Conservation (phyloP, 2,113 vertebrate genomes). For the Gorsachius goisagi region DNA sequence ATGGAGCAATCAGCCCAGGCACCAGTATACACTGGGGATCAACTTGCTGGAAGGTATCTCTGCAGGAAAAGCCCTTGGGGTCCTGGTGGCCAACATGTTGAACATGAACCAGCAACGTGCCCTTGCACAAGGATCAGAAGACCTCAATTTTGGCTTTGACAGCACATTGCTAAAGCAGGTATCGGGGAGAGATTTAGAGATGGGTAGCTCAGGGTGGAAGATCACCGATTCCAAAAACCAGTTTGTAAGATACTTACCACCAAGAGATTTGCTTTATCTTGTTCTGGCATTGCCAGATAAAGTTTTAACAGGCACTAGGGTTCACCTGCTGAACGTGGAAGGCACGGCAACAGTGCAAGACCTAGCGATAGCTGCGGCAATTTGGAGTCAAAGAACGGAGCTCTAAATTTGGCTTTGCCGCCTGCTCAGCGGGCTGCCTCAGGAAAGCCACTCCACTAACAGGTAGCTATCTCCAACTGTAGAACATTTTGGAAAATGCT, state of each 20-base stretch:
- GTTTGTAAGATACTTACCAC: not conserved
- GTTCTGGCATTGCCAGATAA: not conserved
- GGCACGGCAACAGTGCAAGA: not conserved
- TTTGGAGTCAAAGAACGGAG: not conserved
- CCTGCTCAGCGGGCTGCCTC: not conserved
- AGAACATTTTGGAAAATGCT: not conserved
- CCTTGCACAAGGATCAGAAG: not conserved
- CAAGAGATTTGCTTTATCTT: not conserved
- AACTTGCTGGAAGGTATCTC: not conserved
- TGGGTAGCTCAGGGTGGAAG: not conserved
- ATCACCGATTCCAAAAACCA: not conserved
- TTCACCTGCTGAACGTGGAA: not conserved
- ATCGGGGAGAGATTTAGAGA: not conserved
- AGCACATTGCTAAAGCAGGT: not conserved
- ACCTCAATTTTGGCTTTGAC: not conserved
- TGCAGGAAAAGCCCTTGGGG: not conserved
- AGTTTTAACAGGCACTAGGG: not conserved
- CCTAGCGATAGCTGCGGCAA: not conserved
- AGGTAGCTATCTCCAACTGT: not conserved
- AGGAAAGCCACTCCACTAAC: not conserved
- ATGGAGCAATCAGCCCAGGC: not conserved
- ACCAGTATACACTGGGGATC: not conserved
- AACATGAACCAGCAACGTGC: not conserved
- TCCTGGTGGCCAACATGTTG: not conserved
- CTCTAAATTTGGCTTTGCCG: no score